phyloP scores from a whole-genome alignment of 2,888 invertebrate species.

The Tipula unca region DNA sequence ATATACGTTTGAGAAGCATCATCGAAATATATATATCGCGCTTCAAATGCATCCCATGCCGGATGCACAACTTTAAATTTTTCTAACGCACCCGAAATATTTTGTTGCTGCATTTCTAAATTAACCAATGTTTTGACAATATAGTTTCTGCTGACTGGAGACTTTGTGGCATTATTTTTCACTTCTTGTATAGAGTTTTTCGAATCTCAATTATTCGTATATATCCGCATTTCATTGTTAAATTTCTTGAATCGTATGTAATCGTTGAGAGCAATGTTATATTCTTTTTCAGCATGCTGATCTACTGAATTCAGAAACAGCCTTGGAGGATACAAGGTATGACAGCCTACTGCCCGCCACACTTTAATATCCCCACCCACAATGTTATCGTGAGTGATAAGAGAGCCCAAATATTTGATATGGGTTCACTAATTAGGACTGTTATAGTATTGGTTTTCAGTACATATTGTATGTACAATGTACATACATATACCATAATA shows the following conservation, averaged over 20 bases:
- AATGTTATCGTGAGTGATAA: too few relatives aligned
- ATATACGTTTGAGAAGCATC: constrained; percentile 38
- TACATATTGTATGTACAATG: too few relatives aligned
- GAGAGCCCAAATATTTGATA: too few relatives aligned
- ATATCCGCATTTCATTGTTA: constrained; percentile 84
- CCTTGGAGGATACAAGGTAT: too few relatives aligned
- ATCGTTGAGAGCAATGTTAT: constrained; percentile 95
- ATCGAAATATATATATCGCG: constrained; percentile 69
- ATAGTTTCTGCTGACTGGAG: constrained; percentile 91
- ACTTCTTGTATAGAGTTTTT: constrained; percentile 67
- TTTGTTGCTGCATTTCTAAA: constrained; percentile 51
- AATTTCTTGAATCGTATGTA: constrained; percentile 88
- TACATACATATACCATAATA: too few relatives aligned
- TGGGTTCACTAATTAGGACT: too few relatives aligned
- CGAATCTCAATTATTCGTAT: constrained; percentile 74
- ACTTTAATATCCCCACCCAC: too few relatives aligned
- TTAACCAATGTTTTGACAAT: constrained; percentile 74
- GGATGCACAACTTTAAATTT: constrained; percentile 62
- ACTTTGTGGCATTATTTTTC: constrained; percentile 83
- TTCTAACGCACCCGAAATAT: constrained; percentile 36
- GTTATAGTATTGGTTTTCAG: too few relatives aligned
- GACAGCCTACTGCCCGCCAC: too few relatives aligned
- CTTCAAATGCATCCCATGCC: constrained; percentile 90
- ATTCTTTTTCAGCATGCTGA: constrained; percentile 87
- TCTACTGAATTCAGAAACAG: constrained; percentile 92